A percentile compares a stretch with the other conserved stretches of the same genome.
Evolutionary conservation across 30 jellyfish, hydroid and myxozoan genomes (phyloP).

Genomic region (Aurelia sp.): DNA sequence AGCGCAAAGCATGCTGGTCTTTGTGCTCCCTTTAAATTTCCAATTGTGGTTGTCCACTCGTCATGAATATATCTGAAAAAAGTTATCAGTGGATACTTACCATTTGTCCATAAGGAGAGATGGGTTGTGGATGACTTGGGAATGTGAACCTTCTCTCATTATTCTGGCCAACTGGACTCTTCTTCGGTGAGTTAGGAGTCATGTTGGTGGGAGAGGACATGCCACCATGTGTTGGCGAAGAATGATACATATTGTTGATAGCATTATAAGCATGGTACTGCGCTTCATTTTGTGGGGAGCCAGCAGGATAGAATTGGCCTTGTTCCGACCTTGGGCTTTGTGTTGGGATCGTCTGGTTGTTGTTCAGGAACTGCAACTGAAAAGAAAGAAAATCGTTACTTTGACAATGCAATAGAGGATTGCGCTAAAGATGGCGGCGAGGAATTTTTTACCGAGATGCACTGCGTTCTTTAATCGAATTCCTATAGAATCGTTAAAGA

Average conservation of each 20-base stretch:
- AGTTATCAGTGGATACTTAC: background rate
- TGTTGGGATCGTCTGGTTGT: conserved; percentile 37
- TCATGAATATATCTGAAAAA: background rate
- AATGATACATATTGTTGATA: conserved; percentile 51
- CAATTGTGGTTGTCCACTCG: background rate
- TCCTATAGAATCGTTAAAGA: no score
- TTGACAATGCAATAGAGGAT: background rate
- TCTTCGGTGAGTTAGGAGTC: conserved; percentile 62
- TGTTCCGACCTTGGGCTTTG: conserved; percentile 53
- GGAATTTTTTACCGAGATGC: no score
- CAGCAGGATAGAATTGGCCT: conserved; percentile 34
- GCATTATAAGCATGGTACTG: conserved; percentile 41
- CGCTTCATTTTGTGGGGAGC: conserved; percentile 53
- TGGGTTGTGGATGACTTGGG: conserved; percentile 37
- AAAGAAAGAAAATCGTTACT: background rate
- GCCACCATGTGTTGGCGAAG: conserved; percentile 63
- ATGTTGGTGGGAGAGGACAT: conserved; percentile 48
- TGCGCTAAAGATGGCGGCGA: no score
- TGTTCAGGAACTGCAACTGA: conserved; percentile 59
- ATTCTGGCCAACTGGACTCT: conserved; percentile 49
- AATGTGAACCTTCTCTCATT: conserved; percentile 42
- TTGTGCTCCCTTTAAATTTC: background rate
- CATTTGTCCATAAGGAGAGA: conserved; percentile 37
- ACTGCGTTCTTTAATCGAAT: no score
- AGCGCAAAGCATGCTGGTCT: no score